Base-by-base conservation (phyloP, 2,797 vertebrate genomes). In the Streptopelia turtur region DNA sequence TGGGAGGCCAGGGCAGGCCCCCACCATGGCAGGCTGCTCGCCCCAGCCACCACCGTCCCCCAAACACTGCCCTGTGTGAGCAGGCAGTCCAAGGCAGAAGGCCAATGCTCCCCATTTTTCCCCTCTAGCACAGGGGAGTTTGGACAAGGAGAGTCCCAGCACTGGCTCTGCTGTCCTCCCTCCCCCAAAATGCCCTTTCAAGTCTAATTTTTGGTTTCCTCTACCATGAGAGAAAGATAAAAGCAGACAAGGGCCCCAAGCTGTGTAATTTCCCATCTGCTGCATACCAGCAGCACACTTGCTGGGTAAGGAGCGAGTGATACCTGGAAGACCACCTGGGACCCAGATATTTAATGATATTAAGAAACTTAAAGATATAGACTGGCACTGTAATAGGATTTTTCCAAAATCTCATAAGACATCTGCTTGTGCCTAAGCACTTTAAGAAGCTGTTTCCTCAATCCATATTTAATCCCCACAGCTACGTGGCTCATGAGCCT, bases 391-490 rank as follows among this genome's bases (percentile, higher is more conserved):
- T 94, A 95, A 97, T 79, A 74, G 68, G 95, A 96, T 97, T 95
- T 91, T 94, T 47, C 63, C 14, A 93, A 95, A 97, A 95, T 92
- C 90, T 59, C 33, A 1, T 94, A 86, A 84, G 85, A 86, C 96
- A 95, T 83, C 93, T 95, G 95, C 91, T 95, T 93, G 83, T 88
- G 83, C 77, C 74, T 93, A 95, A 96, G 92, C 72, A 91, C 69
- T 87, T 65, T 78, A 89, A 76, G 91, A 92, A 94, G 53, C 52
- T 3, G 0, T 52, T 89, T 35, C 91, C 59, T 94, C 94, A 94
- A 92, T 88, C 74, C 70, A 68, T 9, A 13, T 50, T 86, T 94
- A 92, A 95, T 91, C 86, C 49, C 39, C 70, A 83, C 12, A 75
- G 47, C 49, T 89, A 66, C 9, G 1, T n/a, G 49, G 64, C 68